Conservation (phyloP, 2,888 invertebrate species). For the Xanthorhoe spadicearia region DNA sequence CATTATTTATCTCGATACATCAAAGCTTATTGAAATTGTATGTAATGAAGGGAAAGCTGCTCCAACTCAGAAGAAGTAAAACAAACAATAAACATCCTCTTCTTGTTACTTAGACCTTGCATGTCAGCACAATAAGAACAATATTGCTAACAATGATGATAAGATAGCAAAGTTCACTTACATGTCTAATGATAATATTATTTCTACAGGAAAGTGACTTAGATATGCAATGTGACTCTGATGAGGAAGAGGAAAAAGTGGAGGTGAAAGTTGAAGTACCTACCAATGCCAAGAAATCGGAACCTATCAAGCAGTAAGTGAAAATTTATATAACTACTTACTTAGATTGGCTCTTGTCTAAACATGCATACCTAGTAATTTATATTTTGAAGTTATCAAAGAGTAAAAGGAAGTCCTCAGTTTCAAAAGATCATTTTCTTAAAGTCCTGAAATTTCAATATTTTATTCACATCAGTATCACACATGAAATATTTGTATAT, state of each 20-base stretch:
- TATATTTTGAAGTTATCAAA: background rate
- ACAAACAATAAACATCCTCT: too few species aligned
- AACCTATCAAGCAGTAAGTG: constrained; percentile 88
- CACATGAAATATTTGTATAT: too few species aligned
- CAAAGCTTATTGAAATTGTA: too few species aligned
- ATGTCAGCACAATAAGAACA: background rate
- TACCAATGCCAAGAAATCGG: constrained; percentile 60
- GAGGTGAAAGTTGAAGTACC: constrained; percentile 71
- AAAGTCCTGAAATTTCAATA: too few species aligned
- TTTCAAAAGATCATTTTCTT: too few species aligned
- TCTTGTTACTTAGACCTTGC: background rate
- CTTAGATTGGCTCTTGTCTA: background rate
- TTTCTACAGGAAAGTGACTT: constrained; percentile 79
- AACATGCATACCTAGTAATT: too few species aligned
- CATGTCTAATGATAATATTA: background rate
- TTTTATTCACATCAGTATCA: too few species aligned
- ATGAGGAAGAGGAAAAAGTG: constrained; percentile 72
- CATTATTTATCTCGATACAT: too few species aligned
- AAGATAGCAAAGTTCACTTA: background rate
- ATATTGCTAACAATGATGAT: background rate
- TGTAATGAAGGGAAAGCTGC: too few species aligned
- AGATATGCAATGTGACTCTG: constrained; percentile 82
- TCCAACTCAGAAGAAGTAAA: too few species aligned
- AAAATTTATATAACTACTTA: background rate
- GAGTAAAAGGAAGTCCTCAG: too few species aligned